Percentiles rank a stretch among this genome's conserved stretches.
Conservation (phyloP, 2,888 invertebrate species). For the Drosophila falleni region DNA sequence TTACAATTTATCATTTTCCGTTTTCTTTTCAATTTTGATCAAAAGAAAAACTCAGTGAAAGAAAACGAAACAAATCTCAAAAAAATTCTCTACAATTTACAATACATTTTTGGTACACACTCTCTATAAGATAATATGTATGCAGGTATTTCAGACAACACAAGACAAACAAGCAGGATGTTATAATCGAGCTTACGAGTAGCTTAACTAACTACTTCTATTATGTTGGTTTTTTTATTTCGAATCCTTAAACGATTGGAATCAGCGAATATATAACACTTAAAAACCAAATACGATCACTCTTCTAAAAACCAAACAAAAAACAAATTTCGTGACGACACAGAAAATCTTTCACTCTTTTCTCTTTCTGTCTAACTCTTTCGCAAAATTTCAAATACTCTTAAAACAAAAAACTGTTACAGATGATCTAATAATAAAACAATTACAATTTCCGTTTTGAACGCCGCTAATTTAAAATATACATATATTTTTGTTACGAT, state of each 20-base stretch:
- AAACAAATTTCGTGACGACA: slow-evolving; percentile 59
- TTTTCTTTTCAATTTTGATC: slow-evolving; percentile 41
- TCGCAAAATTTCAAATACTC: slow-evolving; percentile 50
- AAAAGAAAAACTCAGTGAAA: slow-evolving; percentile 15
- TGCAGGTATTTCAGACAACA: slow-evolving; percentile 74
- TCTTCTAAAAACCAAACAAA: slow-evolving; percentile 34
- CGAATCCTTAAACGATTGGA: slow-evolving; percentile 16
- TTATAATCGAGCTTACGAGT: slow-evolving; percentile 37
- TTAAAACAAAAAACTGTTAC: slow-evolving; percentile 47
- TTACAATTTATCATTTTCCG: slow-evolving; percentile 48
- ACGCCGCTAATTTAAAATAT: slow-evolving; percentile 65
- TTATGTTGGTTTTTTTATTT: slow-evolving; percentile 22
- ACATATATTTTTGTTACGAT: slow-evolving; percentile 45
- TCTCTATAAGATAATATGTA: slow-evolving; percentile 39
- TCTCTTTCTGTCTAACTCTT: slow-evolving; percentile 65
- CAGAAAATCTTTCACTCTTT: slow-evolving; percentile 71
- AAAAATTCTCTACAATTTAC: slow-evolving; percentile 53
- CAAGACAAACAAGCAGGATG: slow-evolving; percentile 71
- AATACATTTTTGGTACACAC: slow-evolving; percentile 45
- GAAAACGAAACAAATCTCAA: slow-evolving; percentile 48
- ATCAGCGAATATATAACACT: slow-evolving; percentile 42
- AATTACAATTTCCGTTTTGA: slow-evolving; percentile 58
- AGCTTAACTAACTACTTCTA: slow-evolving; percentile 35
- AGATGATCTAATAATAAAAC: slow-evolving; percentile 44
- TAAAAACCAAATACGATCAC: slow-evolving; percentile 42